These are phyloP conservation scores for Drosophila anceps DNA, from an alignment of 2,888 invertebrate species.

Conservation along the genomic window DNA sequence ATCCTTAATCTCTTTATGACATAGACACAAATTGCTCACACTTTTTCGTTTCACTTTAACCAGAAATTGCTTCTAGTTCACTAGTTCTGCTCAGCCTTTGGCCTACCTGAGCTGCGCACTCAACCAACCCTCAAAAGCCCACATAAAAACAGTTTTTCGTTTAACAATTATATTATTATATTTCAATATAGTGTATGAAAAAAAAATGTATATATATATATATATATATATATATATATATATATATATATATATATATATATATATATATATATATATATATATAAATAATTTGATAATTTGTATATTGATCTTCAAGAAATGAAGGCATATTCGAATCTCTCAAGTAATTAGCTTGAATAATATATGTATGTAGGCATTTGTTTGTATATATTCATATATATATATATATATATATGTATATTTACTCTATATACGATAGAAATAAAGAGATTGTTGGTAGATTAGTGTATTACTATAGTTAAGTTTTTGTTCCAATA, in stretches of 20 bases:
- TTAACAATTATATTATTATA: constrained; percentile 28
- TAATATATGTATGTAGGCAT: not conserved
- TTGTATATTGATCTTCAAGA: constrained; percentile 18
- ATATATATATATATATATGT: not conserved
- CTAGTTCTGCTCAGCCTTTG: not conserved
- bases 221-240: not conserved
- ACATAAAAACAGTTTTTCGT: not conserved
- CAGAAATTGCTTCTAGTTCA: not conserved
- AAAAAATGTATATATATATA: constrained; percentile 9
- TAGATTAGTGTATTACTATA: not conserved
- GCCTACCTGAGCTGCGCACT: not conserved
- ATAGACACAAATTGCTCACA: not conserved
- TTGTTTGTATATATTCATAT: not conserved
- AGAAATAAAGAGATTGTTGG: not conserved
- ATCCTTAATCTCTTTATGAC: not conserved
- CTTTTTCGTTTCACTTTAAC: not conserved
- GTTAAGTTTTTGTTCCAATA: not conserved
- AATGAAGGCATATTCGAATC: constrained; percentile 18
- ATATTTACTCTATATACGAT: not conserved
- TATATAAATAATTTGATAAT: not conserved
- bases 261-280: not conserved
- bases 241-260: not conserved
- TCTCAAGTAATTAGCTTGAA: not conserved
- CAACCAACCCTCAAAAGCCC: not conserved
- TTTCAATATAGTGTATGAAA: constrained; percentile 29